Conservation (phyloP, 2,113 vertebrate genomes). For the Macquaria australasica region DNA sequence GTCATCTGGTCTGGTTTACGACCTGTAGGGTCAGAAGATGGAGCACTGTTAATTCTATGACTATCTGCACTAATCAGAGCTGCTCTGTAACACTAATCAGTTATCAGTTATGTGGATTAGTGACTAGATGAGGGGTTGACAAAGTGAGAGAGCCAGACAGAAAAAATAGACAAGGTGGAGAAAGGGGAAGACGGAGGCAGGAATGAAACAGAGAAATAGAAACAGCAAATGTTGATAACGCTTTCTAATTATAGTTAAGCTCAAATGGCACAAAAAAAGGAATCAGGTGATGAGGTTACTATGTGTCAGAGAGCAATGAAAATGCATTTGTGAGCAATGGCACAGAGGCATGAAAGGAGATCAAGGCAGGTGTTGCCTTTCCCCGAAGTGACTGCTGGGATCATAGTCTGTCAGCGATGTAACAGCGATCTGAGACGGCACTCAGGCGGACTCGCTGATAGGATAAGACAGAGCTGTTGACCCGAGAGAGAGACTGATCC, state of each 20-base stretch:
- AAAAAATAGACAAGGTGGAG: neutral
- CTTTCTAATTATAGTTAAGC: neutral
- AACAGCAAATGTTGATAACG: constrained; percentile 2
- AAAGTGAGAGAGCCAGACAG: neutral
- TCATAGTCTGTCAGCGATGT: constrained; percentile 29
- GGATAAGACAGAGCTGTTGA: constrained; percentile 40
- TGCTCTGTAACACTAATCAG: constrained; percentile 1
- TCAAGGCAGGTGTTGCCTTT: neutral
- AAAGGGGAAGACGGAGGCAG: neutral
- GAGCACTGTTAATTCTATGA: constrained; percentile 23
- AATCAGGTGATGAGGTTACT: neutral
- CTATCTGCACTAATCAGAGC: constrained; percentile 40
- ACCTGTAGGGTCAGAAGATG: constrained; percentile 32
- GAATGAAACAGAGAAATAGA: neutral
- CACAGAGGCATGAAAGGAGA: constrained; percentile 1
- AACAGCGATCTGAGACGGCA: constrained; percentile 11
- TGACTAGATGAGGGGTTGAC: constrained; percentile 16
- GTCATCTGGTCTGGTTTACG: constrained; percentile 59
- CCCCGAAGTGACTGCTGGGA: neutral
- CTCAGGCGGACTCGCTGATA: constrained; percentile 45
- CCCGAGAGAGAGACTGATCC: constrained; percentile 8
- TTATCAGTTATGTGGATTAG: constrained; percentile 26
- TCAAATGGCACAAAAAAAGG: constrained; percentile 9
- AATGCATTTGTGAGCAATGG: neutral
- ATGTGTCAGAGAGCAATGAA: neutral